Evolutionary conservation across 2,888 invertebrate genomes (phyloP).

Genomic region (Sinodicranocentrus sp.): DNA sequence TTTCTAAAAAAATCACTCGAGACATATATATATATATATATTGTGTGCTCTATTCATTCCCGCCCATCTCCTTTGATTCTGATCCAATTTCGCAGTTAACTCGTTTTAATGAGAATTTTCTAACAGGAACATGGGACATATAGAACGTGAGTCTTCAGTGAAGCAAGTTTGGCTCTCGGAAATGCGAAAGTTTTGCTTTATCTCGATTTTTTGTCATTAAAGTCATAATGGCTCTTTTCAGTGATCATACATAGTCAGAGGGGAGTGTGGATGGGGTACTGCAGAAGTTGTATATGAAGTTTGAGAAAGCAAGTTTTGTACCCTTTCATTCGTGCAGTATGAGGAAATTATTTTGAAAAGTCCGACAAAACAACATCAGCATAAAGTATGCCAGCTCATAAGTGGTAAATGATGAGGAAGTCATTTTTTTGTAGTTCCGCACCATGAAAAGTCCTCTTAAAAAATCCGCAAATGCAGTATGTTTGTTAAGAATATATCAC

Average conservation of each 20-base stretch:
- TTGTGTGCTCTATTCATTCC: not conserved
- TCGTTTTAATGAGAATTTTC: constrained; percentile 21
- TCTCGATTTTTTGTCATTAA: not conserved
- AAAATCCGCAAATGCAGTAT: no score
- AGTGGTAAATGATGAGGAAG: not conserved
- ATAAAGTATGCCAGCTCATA: no score
- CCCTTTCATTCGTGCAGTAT: not conserved
- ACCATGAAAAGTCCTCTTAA: no score
- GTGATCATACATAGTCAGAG: not conserved
- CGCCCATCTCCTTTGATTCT: constrained; percentile 3
- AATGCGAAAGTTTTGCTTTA: not conserved
- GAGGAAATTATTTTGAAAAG: not conserved
- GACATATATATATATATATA: not conserved
- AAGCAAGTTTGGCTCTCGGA: not conserved
- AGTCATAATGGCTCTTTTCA: not conserved
- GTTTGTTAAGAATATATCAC: no score
- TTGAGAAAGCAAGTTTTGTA: not conserved
- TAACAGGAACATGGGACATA: not conserved
- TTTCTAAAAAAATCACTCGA: not conserved
- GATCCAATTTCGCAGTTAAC: constrained; percentile 23
- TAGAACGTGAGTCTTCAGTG: not conserved
- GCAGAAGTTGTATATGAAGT: not conserved
- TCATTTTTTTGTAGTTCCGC: not conserved
- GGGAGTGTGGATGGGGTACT: not conserved
- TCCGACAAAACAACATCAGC: not conserved